Evolutionary conservation across 2,113 vertebrate species (phyloP).

Genomic region (Sinocyclocheilus anshuiensis): DNA sequence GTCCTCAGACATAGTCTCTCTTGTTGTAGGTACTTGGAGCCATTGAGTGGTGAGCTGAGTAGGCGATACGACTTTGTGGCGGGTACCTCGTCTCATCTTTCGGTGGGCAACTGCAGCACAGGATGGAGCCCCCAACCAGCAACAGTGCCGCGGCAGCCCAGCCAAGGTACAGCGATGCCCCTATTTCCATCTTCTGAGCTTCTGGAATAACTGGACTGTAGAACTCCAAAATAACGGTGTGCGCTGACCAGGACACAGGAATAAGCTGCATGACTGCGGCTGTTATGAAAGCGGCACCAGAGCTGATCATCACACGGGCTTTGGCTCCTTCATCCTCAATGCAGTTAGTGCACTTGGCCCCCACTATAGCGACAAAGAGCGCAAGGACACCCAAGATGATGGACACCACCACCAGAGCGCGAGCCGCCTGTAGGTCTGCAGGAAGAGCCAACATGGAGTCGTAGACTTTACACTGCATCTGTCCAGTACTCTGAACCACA

Average conservation of each 20-base stretch:
- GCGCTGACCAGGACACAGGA: slow-evolving; percentile 91
- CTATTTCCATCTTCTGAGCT: slow-evolving; percentile 89
- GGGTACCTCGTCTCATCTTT: slow-evolving; percentile 74
- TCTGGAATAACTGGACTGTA: slow-evolving; percentile 81
- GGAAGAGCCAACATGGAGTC: slow-evolving; percentile 89
- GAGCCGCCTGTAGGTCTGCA: slow-evolving; percentile 89
- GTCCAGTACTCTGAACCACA: slow-evolving; percentile 89
- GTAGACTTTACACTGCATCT: slow-evolving; percentile 93
- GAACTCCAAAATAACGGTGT: slow-evolving; percentile 88
- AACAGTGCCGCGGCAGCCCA: slow-evolving; percentile 86
- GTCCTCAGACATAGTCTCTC: slow-evolving; percentile 84
- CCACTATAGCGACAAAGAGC: slow-evolving; percentile 83
- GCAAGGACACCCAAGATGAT: slow-evolving; percentile 83
- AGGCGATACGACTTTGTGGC: slow-evolving; percentile 77
- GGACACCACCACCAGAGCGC: slow-evolving; percentile 84
- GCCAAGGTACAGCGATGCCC: slow-evolving; percentile 86
- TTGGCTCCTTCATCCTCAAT: slow-evolving; percentile 86
- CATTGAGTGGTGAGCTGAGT: slow-evolving; percentile 82
- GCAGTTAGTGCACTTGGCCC: slow-evolving; percentile 94
- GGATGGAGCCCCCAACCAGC: slow-evolving; percentile 83
- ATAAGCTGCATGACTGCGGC: slow-evolving; percentile 82
- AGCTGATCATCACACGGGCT: slow-evolving; percentile 86
- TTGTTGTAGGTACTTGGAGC: slow-evolving; percentile 80
- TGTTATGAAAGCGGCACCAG: slow-evolving; percentile 83
- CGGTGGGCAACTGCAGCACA: slow-evolving; percentile 93